These are phyloP conservation scores for Caenorhabditis sp. DNA, from an alignment of 2,888 invertebrate genomes.

Conservation along the genomic window DNA sequence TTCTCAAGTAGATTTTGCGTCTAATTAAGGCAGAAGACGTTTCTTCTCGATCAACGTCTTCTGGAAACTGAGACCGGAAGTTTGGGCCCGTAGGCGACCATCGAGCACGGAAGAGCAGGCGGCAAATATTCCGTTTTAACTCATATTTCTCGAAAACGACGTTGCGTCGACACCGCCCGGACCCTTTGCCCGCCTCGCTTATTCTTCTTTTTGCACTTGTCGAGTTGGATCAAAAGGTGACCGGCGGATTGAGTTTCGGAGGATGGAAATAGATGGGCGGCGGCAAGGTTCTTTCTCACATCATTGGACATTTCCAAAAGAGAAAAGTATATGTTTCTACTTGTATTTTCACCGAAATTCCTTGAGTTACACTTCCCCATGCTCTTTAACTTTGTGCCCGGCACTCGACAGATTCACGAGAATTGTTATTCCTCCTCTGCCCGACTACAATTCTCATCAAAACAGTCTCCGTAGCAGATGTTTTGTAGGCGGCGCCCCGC, in stretches of 20 bases:
- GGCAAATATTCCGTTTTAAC: conserved; percentile 55
- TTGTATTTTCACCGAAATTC: too few species aligned
- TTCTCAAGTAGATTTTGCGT: conserved; percentile 4
- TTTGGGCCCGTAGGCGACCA: conserved; percentile 51
- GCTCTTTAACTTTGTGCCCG: too few species aligned
- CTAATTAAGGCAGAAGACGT: not conserved
- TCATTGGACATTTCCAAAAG: too few species aligned
- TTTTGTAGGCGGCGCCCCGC: too few species aligned
- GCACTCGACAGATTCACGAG: too few species aligned
- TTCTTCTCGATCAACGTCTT: conserved; percentile 2
- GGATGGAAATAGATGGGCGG: too few species aligned
- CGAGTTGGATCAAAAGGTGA: conserved; percentile 11
- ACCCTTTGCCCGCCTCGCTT: not conserved
- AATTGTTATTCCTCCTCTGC: too few species aligned
- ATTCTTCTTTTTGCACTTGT: not conserved
- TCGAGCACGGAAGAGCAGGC: conserved; percentile 28
- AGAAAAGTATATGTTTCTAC: not conserved
- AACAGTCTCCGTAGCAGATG: too few species aligned
- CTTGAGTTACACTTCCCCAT: too few species aligned
- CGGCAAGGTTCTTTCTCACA: too few species aligned
- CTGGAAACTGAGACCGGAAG: conserved; percentile 47
- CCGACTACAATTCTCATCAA: too few species aligned
- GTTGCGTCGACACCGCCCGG: not conserved
- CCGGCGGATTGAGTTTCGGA: conserved; percentile 40
- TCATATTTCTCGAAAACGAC: conserved; percentile 29